phyloP scores from a whole-genome alignment of 2,113 vertebrate species.

The Collichthys lucidus region DNA sequence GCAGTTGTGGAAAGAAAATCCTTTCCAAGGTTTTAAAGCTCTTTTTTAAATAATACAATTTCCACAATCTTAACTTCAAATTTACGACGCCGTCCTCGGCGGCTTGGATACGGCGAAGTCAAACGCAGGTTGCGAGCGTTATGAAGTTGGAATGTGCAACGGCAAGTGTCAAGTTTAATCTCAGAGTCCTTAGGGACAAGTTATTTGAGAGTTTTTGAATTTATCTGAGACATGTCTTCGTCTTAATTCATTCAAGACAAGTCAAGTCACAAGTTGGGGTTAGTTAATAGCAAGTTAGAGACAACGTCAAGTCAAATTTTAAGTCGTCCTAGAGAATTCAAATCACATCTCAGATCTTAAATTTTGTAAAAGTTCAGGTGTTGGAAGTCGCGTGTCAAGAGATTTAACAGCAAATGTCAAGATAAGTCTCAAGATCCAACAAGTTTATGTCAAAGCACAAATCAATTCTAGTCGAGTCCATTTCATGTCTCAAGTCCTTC shows the following conservation, averaged over 20 bases:
- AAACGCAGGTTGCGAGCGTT: background rate
- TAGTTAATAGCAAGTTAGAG: too few relatives aligned
- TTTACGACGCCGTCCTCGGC: slow-evolving; percentile 32
- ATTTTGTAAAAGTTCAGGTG: too few relatives aligned
- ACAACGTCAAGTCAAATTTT: too few relatives aligned
- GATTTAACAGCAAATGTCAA: background rate
- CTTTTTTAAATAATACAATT: slow-evolving; percentile 48
- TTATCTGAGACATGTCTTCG: too few relatives aligned
- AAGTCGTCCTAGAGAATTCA: too few relatives aligned
- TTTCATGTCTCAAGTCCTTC: too few relatives aligned
- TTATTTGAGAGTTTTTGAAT: background rate
- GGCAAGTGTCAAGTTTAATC: background rate
- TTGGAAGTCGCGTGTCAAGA: too few relatives aligned
- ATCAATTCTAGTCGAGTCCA: too few relatives aligned
- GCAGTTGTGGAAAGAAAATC: slow-evolving; percentile 66
- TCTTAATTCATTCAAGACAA: too few relatives aligned
- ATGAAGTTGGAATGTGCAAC: too few relatives aligned
- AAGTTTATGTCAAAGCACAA: background rate
- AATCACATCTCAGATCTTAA: too few relatives aligned
- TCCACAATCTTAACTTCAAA: slow-evolving; percentile 46
- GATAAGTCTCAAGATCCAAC: background rate
- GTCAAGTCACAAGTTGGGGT: too few relatives aligned
- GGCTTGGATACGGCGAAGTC: background rate
- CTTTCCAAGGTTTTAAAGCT: slow-evolving; percentile 51
- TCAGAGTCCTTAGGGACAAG: background rate